A percentile compares a stretch with the other conserved stretches of the same genome.
These are phyloP conservation scores for Limenitis camilla DNA, from an alignment of 2,888 invertebrate species.

Conservation along the genomic window DNA sequence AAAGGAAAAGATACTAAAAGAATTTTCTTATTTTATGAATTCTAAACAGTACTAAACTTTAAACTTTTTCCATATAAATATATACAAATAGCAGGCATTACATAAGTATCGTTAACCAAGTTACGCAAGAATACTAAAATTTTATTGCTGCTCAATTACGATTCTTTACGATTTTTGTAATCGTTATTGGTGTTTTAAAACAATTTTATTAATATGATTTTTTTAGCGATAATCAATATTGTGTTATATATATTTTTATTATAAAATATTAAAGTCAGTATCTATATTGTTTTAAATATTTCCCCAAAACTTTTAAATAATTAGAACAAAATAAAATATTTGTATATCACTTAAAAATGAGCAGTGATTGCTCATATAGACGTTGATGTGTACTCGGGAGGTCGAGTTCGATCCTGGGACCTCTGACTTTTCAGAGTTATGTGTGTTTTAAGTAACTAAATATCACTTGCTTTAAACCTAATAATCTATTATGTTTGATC, in stretches of 20 bases:
- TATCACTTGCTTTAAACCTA: too few relatives aligned
- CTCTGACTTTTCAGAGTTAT: too few relatives aligned
- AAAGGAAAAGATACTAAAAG: too few relatives aligned
- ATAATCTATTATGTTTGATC: too few relatives aligned
- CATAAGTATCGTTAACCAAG: slow-evolving; percentile 43
- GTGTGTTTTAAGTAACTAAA: too few relatives aligned
- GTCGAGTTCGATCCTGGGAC: too few relatives aligned
- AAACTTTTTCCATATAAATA: slow-evolving; percentile 6
- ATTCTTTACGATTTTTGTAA: slow-evolving; percentile 25
- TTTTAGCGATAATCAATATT: neutral
- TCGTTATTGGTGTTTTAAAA: slow-evolving; percentile 9
- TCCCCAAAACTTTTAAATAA: too few relatives aligned
- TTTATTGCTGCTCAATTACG: slow-evolving; percentile 50
- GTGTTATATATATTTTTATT: neutral
- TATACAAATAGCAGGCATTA: slow-evolving; percentile 29
- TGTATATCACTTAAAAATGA: too few relatives aligned
- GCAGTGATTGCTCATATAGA: too few relatives aligned
- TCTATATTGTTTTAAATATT: too few relatives aligned
- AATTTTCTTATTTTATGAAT: neutral
- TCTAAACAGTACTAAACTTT: neutral
- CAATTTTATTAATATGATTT: slow-evolving; percentile 4
- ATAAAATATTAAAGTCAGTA: neutral
- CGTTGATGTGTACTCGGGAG: too few relatives aligned
- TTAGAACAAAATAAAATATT: too few relatives aligned
- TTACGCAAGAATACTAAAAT: slow-evolving; percentile 41